Evolutionary conservation across 2,113 vertebrate species (phyloP).

Genomic region (Pseudonaja textilis): DNA sequence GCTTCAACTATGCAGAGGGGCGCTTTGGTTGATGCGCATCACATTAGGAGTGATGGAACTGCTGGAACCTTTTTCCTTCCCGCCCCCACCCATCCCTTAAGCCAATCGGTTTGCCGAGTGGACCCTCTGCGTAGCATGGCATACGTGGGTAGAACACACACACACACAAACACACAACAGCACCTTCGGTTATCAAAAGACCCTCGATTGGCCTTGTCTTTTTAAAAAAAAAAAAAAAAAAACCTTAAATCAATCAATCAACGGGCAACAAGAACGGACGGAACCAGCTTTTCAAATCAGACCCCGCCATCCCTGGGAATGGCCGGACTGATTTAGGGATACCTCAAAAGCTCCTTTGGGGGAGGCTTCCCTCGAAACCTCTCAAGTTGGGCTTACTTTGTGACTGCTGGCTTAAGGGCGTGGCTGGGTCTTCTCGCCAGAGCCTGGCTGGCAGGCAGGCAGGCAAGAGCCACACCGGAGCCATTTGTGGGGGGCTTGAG

Average conservation of each 20-base stretch:
- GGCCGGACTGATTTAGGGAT: conserved; percentile 66
- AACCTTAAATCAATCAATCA: conserved; percentile 28
- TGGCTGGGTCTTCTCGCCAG: conserved; percentile 28
- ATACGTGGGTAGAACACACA: conserved; percentile 74
- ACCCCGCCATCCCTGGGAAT: conserved; percentile 57
- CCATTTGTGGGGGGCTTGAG: conserved; percentile 11
- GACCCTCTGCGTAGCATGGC: conserved; percentile 70
- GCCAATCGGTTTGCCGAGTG: background rate
- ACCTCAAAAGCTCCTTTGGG: conserved; percentile 50
- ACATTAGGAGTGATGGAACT: background rate
- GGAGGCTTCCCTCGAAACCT: conserved; percentile 37
- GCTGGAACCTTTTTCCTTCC: background rate
- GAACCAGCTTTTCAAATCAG: conserved; percentile 64
- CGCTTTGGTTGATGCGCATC: background rate
- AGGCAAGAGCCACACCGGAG: conserved; percentile 32
- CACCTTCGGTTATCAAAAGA: conserved; percentile 46
- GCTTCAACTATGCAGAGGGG: conserved; percentile 70
- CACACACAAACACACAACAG: conserved; percentile 50
- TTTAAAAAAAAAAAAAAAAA: too few species aligned
- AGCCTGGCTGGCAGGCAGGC: conserved; percentile 13
- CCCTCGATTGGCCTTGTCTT: conserved; percentile 48
- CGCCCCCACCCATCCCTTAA: fast-evolving
- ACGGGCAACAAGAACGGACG: conserved; percentile 42
- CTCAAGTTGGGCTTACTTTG: background rate
- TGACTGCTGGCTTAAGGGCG: background rate